These are phyloP conservation scores for Drosophila willistoni DNA, from an alignment of 1,140 invertebrate species.

Conservation along the genomic window DNA sequence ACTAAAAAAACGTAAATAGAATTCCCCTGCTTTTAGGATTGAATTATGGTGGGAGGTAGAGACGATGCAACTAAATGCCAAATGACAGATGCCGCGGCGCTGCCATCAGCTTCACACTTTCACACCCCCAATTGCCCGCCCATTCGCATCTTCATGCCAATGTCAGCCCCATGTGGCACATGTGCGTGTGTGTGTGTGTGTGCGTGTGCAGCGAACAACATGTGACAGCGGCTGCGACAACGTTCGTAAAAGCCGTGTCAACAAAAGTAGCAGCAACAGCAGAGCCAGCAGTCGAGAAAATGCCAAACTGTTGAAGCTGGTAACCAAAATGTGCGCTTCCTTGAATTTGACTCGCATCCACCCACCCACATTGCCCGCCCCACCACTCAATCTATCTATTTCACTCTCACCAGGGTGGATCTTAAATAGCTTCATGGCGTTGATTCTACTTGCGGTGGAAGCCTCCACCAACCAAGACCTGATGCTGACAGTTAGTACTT, in stretches of 20 bases:
- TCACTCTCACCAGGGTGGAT: not conserved
- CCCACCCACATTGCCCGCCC: not conserved
- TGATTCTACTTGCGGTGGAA: conserved; percentile 7
- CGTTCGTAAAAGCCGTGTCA: conserved; percentile 72
- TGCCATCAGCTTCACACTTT: conserved; percentile 50
- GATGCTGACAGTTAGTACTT: conserved; percentile 58
- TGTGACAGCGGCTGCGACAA: conserved; percentile 76
- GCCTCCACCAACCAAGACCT: conserved; percentile 40
- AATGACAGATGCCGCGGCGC: conserved; percentile 59
- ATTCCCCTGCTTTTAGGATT: not conserved
- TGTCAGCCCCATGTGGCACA: conserved; percentile 18
- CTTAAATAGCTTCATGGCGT: conserved; percentile 23
- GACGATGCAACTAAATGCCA: conserved; percentile 53
- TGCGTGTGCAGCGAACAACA: conserved; percentile 59
- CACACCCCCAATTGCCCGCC: conserved; percentile 29
- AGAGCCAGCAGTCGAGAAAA: conserved; percentile 32
- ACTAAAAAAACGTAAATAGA: conserved; percentile 36
- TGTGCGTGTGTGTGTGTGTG: conserved; percentile 27
- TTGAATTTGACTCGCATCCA: conserved; percentile 37
- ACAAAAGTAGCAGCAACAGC: conserved; percentile 58
- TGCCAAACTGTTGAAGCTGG: conserved; percentile 41
- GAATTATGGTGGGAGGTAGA: conserved; percentile 47
- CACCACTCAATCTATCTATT: not conserved
- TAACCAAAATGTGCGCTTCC: conserved; percentile 43
- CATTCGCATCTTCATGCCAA: conserved; percentile 33